Percentiles rank a stretch among this genome's conserved stretches.
These are phyloP conservation scores for Drosophila kambysellisi DNA, from an alignment of 2,888 invertebrate species.

Conservation along the genomic window DNA sequence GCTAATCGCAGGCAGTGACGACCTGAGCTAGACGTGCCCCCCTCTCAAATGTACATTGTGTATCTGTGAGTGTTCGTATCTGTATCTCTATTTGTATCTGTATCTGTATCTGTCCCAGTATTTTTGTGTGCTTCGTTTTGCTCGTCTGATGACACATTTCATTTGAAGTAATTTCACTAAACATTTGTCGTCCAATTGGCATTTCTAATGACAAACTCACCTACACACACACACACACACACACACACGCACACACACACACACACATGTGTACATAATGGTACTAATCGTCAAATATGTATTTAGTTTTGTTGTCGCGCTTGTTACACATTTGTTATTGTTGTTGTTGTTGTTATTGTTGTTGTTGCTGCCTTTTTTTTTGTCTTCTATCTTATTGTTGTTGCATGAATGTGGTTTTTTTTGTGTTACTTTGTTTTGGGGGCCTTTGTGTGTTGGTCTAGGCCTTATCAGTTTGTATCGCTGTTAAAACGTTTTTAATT, in stretches of 20 bases:
- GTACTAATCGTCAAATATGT: slow-evolving; percentile 65
- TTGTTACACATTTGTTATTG: slow-evolving; percentile 57
- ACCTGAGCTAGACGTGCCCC: slow-evolving; percentile 52
- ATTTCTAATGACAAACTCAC: slow-evolving; percentile 69
- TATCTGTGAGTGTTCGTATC: slow-evolving; percentile 12
- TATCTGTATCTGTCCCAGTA: slow-evolving; percentile 7
- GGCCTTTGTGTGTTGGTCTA: slow-evolving; percentile 22
- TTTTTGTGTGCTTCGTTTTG: slow-evolving; percentile 24
- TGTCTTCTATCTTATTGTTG: slow-evolving; percentile 15
- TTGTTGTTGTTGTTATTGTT: slow-evolving; percentile 11
- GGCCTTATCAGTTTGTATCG: slow-evolving; percentile 70
- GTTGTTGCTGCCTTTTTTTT: slow-evolving; percentile 12
- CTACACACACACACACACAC: slow-evolving; percentile 15
- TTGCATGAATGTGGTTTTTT: background rate
- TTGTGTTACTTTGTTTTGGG: slow-evolving; percentile 11
- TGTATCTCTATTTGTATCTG: slow-evolving; percentile 18
- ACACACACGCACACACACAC: slow-evolving; percentile 19
- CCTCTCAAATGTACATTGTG: slow-evolving; percentile 26
- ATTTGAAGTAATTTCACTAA: slow-evolving; percentile 81
- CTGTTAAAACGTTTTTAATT: slow-evolving; percentile 77
- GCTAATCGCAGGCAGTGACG: slow-evolving; percentile 42
- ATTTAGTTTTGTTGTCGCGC: slow-evolving; percentile 66
- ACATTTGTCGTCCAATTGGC: slow-evolving; percentile 80
- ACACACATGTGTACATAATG: slow-evolving; percentile 49
- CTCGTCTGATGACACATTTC: slow-evolving; percentile 78